Base-by-base conservation (phyloP, 2,113 vertebrate species). In the Chionomys nivalis region DNA sequence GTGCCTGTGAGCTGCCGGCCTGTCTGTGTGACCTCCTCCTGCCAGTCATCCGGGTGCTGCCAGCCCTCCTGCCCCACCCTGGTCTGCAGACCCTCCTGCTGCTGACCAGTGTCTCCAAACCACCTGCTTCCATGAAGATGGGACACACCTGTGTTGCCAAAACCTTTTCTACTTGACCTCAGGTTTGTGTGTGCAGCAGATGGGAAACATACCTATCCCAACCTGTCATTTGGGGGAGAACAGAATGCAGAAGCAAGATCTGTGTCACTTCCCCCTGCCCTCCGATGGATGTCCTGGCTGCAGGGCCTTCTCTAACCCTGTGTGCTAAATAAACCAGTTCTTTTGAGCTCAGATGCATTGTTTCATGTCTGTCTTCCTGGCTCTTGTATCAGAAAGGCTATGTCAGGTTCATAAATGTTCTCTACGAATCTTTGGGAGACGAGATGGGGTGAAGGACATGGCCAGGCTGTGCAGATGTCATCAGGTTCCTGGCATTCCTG, bases 31-130 rank as follows among this genome's bases (percentile, higher is more conserved):
- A 3, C 66, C 42, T 6, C 92, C 19, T 36, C 68, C 91, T 94
- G 91, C 36, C 85, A 94, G 63, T n/a, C 88, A 21, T 63, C 93
- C 0, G 77, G 63, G 33, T 86, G 89, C 70, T 72, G n/a, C n/a
- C 70, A 52, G 78, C 61, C 90, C 4, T 79, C 83, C 75, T 24
- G 82, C 42, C 33, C 82, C 0, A 1, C 83, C 21, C 44, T 93
- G n/a, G 2, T 89, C 75, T 97, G 42, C 10, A 95, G 61, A 5
- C 93, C 87, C 2, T 26, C 70, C 70, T 92, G 92, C 94, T 55
- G 75, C 36, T 94, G 77, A 93, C 9, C 79, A 12, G 0, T 0
- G 6, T 5, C 52, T 75, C 36, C 23, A 33, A 1, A 13, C 3
- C 68, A 28, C 85, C 13, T 31, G 14, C 11, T 10, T 23, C 47